Evolutionary conservation across 2,888 invertebrate genomes (phyloP).

Genomic region (Gortyna flavago): DNA sequence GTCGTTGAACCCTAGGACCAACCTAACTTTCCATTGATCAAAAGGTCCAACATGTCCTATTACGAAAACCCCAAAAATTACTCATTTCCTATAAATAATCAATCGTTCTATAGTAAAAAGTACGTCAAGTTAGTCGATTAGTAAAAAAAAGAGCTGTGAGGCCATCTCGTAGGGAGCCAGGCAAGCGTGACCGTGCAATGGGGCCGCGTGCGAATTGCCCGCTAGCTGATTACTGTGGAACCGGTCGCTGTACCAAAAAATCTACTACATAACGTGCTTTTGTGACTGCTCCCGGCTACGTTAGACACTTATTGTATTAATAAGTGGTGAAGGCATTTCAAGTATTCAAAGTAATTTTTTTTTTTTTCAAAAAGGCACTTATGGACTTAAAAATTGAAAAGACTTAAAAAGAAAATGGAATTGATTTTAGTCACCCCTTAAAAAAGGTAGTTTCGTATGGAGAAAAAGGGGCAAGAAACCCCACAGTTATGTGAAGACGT

Average conservation of each 20-base stretch:
- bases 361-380: not conserved
- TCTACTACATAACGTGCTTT: conserved; percentile 45
- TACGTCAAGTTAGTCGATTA: conserved; percentile 61
- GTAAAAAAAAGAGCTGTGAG: conserved; percentile 67
- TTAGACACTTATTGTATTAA: not conserved
- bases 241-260: conserved; percentile 62
- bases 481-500: not conserved
- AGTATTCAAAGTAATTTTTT: not conserved
- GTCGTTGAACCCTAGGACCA: not conserved
- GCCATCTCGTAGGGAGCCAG: conserved; percentile 70
- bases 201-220: conserved; percentile 70
- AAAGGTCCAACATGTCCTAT: not conserved
- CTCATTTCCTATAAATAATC: conserved; percentile 53
- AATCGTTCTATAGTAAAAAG: conserved; percentile 52
- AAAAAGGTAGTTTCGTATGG: not conserved
- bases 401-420: not conserved
- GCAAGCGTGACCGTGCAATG: conserved; percentile 70
- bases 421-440: not conserved
- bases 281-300: not conserved
- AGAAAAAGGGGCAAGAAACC: not conserved
- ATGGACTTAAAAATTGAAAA: not conserved
- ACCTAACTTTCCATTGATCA: not conserved
- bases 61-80: conserved; percentile 18
- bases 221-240: conserved; percentile 62
- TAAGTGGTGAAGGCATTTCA: not conserved